Conservation (phyloP, 2,113 vertebrate species). For the Seriola rivoliana region DNA sequence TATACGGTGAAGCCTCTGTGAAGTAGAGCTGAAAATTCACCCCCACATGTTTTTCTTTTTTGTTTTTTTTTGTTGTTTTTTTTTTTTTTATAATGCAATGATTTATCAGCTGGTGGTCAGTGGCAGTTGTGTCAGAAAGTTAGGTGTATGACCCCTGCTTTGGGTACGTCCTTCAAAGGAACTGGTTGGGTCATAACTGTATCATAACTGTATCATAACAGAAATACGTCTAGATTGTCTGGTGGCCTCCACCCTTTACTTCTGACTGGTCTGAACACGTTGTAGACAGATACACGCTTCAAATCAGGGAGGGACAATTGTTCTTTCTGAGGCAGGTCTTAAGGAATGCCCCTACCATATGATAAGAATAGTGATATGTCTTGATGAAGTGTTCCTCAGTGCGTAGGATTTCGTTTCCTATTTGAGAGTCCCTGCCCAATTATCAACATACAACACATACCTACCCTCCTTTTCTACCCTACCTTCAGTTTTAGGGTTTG, state of each 20-base stretch:
- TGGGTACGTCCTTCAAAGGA: conserved; percentile 8
- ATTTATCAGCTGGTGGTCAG: conserved; percentile 8
- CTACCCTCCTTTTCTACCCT: neutral
- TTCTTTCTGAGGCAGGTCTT: conserved; percentile 1
- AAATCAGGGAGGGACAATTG: neutral
- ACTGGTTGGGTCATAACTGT: conserved; percentile 8
- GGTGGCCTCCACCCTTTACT: conserved; percentile 36
- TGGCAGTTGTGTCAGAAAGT: neutral
- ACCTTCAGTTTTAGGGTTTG: neutral
- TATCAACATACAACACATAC: neutral
- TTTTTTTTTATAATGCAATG: too few relatives aligned
- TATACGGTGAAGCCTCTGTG: neutral
- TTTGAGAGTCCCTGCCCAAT: neutral
- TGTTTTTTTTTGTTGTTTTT: neutral
- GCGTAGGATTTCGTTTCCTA: neutral
- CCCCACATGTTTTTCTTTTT: neutral
- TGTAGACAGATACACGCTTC: neutral
- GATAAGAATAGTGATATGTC: neutral
- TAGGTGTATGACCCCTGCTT: neutral
- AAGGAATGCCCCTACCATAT: neutral
- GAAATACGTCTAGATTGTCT: conserved; percentile 35
- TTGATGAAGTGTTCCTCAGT: conserved; percentile 5
- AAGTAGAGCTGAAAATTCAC: neutral
- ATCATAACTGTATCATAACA: conserved; percentile 4
- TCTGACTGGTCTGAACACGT: conserved; percentile 25